Conservation (phyloP, 1,140 invertebrate species). For the Argopecten irradians region DNA sequence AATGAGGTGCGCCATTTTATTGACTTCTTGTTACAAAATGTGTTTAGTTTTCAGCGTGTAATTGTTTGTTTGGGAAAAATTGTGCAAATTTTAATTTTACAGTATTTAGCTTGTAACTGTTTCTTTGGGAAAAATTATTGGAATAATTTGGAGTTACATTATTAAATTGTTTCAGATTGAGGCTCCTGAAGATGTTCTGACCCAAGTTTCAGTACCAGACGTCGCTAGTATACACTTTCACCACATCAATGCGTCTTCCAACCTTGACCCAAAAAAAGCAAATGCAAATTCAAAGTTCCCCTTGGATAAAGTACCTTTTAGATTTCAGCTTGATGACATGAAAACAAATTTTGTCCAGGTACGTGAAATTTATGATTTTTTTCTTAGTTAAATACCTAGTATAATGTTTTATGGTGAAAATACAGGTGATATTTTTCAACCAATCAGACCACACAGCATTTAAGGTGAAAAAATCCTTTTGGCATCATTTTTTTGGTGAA, state of each 20-base stretch:
- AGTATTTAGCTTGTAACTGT: neutral
- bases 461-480: too few species aligned
- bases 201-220: constrained; percentile 84
- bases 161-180: constrained; percentile 63
- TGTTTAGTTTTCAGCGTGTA: too few species aligned
- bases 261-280: constrained; percentile 52
- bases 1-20: constrained; percentile 83
- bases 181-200: constrained; percentile 82
- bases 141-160: too few species aligned
- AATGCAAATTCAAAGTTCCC: constrained; percentile 80
- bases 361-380: too few species aligned
- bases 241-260: constrained; percentile 81
- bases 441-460: too few species aligned
- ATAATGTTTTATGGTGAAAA: too few species aligned
- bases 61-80: neutral
- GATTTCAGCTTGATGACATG: constrained; percentile 87
- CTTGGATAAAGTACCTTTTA: constrained; percentile 83
- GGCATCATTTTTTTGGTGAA: too few species aligned
- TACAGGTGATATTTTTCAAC: too few species aligned
- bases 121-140: too few species aligned
- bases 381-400: too few species aligned
- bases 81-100: neutral
- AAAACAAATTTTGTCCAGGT: constrained; percentile 92
- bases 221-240: constrained; percentile 85
- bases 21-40: neutral